Base-by-base conservation (phyloP, 2,797 vertebrate species). In the Synaphobranchus kaupii region DNA sequence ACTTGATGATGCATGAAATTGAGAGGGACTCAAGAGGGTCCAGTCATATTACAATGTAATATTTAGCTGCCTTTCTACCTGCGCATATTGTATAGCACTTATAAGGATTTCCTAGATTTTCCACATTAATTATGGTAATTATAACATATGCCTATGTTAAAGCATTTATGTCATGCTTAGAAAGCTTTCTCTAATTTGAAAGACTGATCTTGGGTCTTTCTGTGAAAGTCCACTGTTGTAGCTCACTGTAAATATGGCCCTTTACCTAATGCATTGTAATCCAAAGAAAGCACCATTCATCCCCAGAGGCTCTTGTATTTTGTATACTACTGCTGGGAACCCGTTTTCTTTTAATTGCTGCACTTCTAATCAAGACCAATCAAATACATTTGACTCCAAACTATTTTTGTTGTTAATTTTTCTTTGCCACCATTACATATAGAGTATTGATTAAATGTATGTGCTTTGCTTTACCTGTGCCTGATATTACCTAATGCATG, bases 21-120 rank as follows among this genome's bases (percentile, higher is more conserved):
- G 28, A 22, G 52, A 52, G 82, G 86, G 48, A 83, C 48, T 83
- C 83, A 22, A 54, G 58, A 68, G 60, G 25, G 56, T 85, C 25
- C 58, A 85, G 86, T 81, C 87, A 47, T 85, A 83, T 66, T 84
- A 84, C 39, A 84, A 76, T 87, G 28, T 84, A 84, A 76, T 71
- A 47, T 76, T 86, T 71, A 86, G 81, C 82, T 76, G 88, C 89
- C 83, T 88, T 87, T 86, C 54, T 87, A 71, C 44, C 58, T 88
- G 84, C 78, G 76, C 87, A 84, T 68, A 78, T 85, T 88, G 39
- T 54, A 68, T 73, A 85, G 87, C 84, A 88, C 84, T 88, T 78
- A 39, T 17, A 84, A 76, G 52, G 25, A 76, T 88, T 63, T 85
- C 87, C 71, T 84, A 80, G 83, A 84, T 87, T 87, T 80, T 48